Base-by-base conservation (phyloP, 2,888 invertebrate genomes). In the Clusia tigrina region DNA sequence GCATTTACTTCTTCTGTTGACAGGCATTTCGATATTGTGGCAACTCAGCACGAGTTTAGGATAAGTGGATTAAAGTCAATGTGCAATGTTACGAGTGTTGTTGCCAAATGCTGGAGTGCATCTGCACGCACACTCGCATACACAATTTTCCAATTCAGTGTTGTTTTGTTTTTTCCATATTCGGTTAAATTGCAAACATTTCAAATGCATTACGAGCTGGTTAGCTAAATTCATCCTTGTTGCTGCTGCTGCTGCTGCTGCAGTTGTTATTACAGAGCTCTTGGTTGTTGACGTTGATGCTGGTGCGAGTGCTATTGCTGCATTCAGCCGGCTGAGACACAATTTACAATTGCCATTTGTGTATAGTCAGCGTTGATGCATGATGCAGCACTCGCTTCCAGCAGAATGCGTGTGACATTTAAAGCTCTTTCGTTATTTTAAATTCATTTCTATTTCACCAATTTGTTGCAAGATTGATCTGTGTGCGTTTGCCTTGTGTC, bases 181-280 rank as follows among this genome's bases (percentile, higher is more conserved):
- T 32, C 12, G 32, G 32, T 32, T n/a, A n/a, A n/a, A n/a, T n/a
- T n/a, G n/a, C n/a, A n/a, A n/a, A n/a, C n/a, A n/a, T n/a, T n/a
- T n/a, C n/a, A 32, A 32, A 32, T 12, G 12, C 32, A 32, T 32
- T 32, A 9, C 32, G 32, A 32, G 12, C 32, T 12, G 6, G 12
- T 32, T 32, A 32, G 32, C 32, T 5, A 12, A 5, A 32, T 32
- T 6, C 15, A 17, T 23, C 57, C 18, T 56, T 52, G 52, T 57
- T 53, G 38, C 15, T 18, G 42, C 42, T 53, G 42, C 38, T 46
- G 42, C 51, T 61, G 37, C 17, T 32, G 42, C 24, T 37, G 24
- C 32, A 42, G 52, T 17, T 23, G 12, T 23, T 24, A 54, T 15
- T 23, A 24, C 22, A 9, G 25, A 9, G 6, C 32, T 12, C n/a